Conservation (phyloP, 53 echinoderm and acorn worm genomes). For the Hippasteria phrygiana region DNA sequence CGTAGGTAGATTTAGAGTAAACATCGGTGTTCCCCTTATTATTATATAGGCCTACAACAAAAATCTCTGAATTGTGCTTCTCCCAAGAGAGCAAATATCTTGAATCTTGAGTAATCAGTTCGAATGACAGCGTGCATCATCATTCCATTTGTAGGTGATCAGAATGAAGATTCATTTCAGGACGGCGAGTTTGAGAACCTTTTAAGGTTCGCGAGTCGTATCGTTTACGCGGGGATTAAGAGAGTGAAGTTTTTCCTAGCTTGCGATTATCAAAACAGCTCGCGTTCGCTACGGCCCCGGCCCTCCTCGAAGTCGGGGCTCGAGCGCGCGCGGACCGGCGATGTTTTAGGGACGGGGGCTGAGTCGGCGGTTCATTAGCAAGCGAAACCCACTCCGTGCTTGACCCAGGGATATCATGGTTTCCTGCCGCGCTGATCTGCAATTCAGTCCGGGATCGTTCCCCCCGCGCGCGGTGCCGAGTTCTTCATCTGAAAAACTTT, state of each 20-base stretch:
- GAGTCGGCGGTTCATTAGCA: constrained; percentile 20
- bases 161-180: background rate
- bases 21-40: too few relatives aligned
- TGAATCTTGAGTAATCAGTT: constrained; percentile 20
- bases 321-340: background rate
- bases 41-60: background rate
- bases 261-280: constrained; percentile 1
- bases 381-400: constrained; percentile 40
- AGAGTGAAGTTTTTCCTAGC: constrained; percentile 11
- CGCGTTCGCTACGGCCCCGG: background rate
- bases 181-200: background rate
- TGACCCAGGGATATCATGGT: constrained; percentile 49
- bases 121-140: constrained; percentile 8
- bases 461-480: background rate
- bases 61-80: background rate
- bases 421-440: constrained; percentile 52
- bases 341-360: background rate
- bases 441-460: constrained; percentile 47
- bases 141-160: constrained; percentile 15
- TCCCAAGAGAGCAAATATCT: background rate
- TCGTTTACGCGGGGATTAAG: constrained; percentile 58
- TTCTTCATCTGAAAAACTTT: background rate
- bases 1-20: background rate
- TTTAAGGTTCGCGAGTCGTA: constrained; percentile 7
- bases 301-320: background rate